Percentiles rank a stretch among this genome's conserved stretches.
phyloP scores from a whole-genome alignment of 2,113 vertebrate species.

The Puntigrus tetrazona region DNA sequence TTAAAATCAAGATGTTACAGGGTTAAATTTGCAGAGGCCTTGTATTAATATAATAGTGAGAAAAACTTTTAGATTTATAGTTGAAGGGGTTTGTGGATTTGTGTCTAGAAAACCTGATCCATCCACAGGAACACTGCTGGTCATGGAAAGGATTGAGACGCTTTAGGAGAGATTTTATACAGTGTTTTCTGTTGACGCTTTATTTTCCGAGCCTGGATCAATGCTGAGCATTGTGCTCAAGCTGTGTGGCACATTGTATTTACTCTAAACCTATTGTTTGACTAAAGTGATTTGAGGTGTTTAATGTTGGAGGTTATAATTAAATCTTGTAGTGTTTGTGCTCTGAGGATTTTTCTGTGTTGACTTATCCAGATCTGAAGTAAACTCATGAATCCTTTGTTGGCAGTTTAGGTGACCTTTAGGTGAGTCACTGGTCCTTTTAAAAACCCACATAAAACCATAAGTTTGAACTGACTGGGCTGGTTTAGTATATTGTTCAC shows the following conservation, averaged over 20 bases:
- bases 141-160: neutral
- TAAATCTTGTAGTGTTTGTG: neutral
- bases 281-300: conserved; percentile 54
- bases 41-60: neutral
- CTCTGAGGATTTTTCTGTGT: conserved; percentile 21
- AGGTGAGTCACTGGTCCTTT: neutral
- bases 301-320: conserved; percentile 61
- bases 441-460: neutral
- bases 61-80: conserved; percentile 7
- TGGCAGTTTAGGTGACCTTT: conserved; percentile 11
- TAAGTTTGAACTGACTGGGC: neutral
- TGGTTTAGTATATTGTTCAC: neutral
- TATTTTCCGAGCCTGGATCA: conserved; percentile 13
- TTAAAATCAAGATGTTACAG: conserved; percentile 2
- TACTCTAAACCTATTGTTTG: conserved; percentile 28
- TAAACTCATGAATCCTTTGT: conserved; percentile 5
- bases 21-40: neutral
- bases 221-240: neutral
- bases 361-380: conserved; percentile 2
- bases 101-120: conserved; percentile 31
- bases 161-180: conserved; percentile 21
- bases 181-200: conserved; percentile 14
- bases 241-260: conserved; percentile 18
- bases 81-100: conserved; percentile 8
- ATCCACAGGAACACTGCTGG: neutral